A percentile compares a stretch with the other conserved stretches of the same genome.
Conservation (phyloP, 2,888 invertebrate species). For the Leptura quadrifasciata region DNA sequence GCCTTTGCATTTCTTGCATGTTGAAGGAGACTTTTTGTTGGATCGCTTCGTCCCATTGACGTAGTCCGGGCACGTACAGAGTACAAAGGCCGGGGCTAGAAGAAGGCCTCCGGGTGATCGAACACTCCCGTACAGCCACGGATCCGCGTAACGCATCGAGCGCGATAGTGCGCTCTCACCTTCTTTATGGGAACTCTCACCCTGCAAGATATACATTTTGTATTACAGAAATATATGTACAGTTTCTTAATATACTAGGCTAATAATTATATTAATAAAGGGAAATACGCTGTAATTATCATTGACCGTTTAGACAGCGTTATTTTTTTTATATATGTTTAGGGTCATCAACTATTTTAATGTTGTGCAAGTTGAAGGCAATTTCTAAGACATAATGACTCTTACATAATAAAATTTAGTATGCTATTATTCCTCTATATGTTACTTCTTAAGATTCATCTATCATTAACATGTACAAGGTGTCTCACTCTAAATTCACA, state of each 20-base stretch:
- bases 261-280: background rate
- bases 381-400: too few species aligned
- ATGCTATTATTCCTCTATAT: too few species aligned
- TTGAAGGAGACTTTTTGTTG: slow-evolving; percentile 83
- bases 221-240: background rate
- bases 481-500: too few species aligned
- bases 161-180: slow-evolving; percentile 85
- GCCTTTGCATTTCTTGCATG: slow-evolving; percentile 90
- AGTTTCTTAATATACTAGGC: background rate
- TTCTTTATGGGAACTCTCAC: slow-evolving; percentile 70
- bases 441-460: too few species aligned
- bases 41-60: slow-evolving; percentile 85
- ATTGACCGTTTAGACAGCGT: too few species aligned
- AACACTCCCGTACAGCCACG: slow-evolving; percentile 90
- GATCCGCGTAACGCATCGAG: slow-evolving; percentile 90
- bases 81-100: slow-evolving; percentile 81
- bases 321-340: too few species aligned
- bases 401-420: too few species aligned
- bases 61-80: slow-evolving; percentile 89
- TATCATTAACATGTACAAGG: too few species aligned
- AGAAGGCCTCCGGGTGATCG: slow-evolving; percentile 69
- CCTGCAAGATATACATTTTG: slow-evolving; percentile 52
- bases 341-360: too few species aligned
- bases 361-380: too few species aligned
- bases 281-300: background rate